Evolutionary conservation across 2,888 invertebrate species (phyloP), one percentile per base, ranked within the genome.

Genomic region (Ochlodes sylvanus): DNA sequence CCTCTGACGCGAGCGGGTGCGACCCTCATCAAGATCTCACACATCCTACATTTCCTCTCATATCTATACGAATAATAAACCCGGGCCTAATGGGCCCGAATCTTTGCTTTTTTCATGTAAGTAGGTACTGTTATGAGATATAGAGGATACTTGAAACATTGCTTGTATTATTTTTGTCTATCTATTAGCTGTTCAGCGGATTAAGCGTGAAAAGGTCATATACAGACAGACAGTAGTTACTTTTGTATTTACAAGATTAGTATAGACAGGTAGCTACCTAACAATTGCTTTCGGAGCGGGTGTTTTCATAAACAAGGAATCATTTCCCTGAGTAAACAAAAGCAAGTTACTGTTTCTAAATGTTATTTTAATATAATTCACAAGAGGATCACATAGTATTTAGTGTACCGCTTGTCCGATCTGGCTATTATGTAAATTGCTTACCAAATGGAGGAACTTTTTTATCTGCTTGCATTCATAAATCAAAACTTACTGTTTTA

Each of bases 1-100:
- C 72, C 72, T 76, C 77, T 78, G 72, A 81, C 75, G 73, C 70
- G 73, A 76, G 78, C 69, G 76, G 76, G 70, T 73, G 69, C 71
- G 73, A 82, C 82, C 81, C 80, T 82, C 76, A 76, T 82, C 83
- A 80, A 68, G 68, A 71, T 72, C 69, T 73, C 71, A 70, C 74
- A 71, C 72, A 71, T 69, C 75, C 65, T 57, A 76, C 75, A 77
- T 76, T 76, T 64, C 71, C 73, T 60, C 63, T 73, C 75, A 75
- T 75, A 77, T 69, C 75, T 77, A 79, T 80, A 19, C 17, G 10
- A 10, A 50, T 50, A 50, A 12, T 44, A 44, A 44, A 44, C n/a
- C 15, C 12, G 42, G 2, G n/a, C 42, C 42, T 42, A 42, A 12
- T 42, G 14, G 42, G 12, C 14, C 12, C 2, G 5, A 47, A 17